Evolutionary conservation across 2,888 invertebrate species (phyloP).

Genomic region (Agrotis clavis): DNA sequence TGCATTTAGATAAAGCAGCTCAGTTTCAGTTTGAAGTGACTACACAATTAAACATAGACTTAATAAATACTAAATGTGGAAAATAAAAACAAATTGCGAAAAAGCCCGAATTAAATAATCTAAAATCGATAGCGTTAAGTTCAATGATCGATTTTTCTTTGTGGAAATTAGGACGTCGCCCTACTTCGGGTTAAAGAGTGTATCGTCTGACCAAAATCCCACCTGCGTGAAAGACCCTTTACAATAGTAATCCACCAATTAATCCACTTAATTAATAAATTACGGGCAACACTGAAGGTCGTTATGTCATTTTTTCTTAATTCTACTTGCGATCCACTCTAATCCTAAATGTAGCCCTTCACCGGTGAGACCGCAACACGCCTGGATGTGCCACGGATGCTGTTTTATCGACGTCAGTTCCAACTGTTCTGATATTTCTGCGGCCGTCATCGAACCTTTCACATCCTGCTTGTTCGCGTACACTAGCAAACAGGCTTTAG

Average conservation of each 20-base stretch:
- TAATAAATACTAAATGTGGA: background rate
- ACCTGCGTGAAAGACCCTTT: conserved; percentile 35
- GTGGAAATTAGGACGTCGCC: background rate
- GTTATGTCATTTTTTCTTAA: conserved; percentile 54
- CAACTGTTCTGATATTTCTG: conserved; percentile 80
- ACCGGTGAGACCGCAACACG: conserved; percentile 99
- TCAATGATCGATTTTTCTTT: background rate
- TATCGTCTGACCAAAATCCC: conserved; percentile 1
- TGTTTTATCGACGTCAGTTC: conserved; percentile 99
- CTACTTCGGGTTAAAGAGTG: background rate
- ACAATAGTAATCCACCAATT: conserved; percentile 26
- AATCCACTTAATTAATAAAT: conserved; percentile 32
- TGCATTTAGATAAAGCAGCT: background rate
- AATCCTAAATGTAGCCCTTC: conserved; percentile 92
- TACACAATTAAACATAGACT: background rate
- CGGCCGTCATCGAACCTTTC: conserved; percentile 52
- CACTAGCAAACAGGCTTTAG: conserved; percentile 97
- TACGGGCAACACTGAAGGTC: conserved; percentile 13
- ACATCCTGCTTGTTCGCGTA: conserved; percentile 98
- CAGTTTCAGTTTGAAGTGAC: background rate
- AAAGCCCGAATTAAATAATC: background rate
- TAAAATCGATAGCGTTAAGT: background rate
- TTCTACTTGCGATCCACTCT: conserved; percentile 58
- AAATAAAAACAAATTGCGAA: background rate
- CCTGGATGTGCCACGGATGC: conserved; percentile 99